phyloP scores from a whole-genome alignment of 2,888 invertebrate genomes.

The Perithous albicinctus region DNA sequence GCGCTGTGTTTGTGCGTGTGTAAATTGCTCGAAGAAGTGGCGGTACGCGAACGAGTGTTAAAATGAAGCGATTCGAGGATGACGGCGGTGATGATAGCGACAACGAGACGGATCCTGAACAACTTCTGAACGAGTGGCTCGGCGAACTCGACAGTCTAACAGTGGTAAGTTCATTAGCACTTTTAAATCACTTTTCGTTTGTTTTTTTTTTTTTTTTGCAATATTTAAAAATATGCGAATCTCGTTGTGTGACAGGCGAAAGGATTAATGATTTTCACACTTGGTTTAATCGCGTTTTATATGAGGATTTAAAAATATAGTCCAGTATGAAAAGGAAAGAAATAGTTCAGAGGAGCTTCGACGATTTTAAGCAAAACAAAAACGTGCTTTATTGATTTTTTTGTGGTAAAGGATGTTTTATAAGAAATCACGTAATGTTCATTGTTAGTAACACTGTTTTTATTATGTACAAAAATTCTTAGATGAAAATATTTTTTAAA shows the following conservation, averaged over 20 bases:
- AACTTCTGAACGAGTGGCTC: conserved; percentile 91
- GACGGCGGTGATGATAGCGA: conserved; percentile 87
- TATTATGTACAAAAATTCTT: background rate
- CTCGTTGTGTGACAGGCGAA: conserved; percentile 22
- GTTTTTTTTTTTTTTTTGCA: conserved; percentile 1
- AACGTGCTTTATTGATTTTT: no score
- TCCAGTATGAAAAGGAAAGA: background rate
- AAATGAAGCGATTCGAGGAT: conserved; percentile 83
- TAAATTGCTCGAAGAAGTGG: conserved; percentile 45
- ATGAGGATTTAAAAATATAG: background rate
- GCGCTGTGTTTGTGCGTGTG: conserved; percentile 14
- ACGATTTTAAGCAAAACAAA: no score
- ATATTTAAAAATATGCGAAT: conserved; percentile 38
- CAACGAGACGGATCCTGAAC: conserved; percentile 90
- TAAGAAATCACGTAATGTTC: no score
- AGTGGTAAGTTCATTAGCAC: conserved; percentile 87
- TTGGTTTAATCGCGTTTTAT: background rate
- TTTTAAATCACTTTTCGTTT: conserved; percentile 12
- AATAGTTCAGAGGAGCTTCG: background rate
- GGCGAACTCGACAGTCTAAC: conserved; percentile 91
- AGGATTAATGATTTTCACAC: background rate
- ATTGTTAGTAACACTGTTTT: no score
- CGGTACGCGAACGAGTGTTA: conserved; percentile 58
- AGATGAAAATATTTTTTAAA: background rate
- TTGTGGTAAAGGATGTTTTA: no score